Conservation (phyloP, 2,888 invertebrate genomes). For the Lycophotia porphyrea region DNA sequence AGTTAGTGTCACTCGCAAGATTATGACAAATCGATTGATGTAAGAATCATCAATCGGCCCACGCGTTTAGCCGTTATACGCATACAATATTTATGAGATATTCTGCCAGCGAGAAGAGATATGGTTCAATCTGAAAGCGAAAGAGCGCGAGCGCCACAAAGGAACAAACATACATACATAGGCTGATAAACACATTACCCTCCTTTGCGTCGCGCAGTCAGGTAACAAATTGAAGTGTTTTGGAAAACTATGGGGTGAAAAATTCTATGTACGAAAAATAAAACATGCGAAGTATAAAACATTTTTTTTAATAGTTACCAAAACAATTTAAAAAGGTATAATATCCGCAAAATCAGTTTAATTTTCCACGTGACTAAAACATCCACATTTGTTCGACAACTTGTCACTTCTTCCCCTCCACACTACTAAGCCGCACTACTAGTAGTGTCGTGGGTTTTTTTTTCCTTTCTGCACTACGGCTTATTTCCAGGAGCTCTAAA, state of each 20-base stretch:
- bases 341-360: conserved; percentile 27
- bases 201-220: not conserved
- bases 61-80: not conserved
- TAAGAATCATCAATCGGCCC: not conserved
- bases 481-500: no score
- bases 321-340: conserved; percentile 33
- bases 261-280: not conserved
- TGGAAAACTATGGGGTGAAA: not conserved
- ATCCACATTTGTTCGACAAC: not conserved
- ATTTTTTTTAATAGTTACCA: conserved; percentile 6
- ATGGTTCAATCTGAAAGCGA: no score
- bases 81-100: no score
- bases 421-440: no score
- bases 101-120: no score
- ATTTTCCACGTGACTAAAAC: conserved; percentile 41
- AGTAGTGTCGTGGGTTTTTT: no score
- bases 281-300: no score
- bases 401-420: no score
- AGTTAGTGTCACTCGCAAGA: no score
- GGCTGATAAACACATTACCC: not conserved
- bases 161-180: not conserved
- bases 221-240: not conserved
- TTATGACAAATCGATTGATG: no score
- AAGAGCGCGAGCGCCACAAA: no score
- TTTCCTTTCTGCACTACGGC: no score